Conservation (phyloP, 2,113 vertebrate genomes). For the Paramisgurnus dabryanus region DNA sequence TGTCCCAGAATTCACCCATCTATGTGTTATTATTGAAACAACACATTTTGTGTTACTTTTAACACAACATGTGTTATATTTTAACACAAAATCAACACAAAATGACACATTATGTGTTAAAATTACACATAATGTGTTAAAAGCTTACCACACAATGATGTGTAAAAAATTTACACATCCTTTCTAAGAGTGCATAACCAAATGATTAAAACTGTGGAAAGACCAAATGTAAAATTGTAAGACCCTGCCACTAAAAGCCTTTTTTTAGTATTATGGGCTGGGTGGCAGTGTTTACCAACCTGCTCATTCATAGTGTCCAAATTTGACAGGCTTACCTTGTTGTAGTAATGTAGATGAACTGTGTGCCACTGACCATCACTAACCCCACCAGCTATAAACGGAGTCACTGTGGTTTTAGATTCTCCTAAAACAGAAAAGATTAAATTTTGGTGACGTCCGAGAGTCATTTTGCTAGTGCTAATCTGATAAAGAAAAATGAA, state of each 20-base stretch:
- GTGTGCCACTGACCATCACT: conserved; percentile 87
- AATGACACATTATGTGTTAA: too few species aligned
- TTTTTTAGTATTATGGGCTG: background rate
- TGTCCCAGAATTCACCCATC: too few species aligned
- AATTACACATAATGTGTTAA: too few species aligned
- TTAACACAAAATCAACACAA: too few species aligned
- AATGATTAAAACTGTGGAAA: too few species aligned
- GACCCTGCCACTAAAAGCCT: background rate
- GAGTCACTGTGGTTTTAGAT: conserved; percentile 78
- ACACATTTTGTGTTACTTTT: too few species aligned
- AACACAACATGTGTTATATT: too few species aligned
- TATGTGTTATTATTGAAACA: too few species aligned
- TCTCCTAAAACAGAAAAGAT: conserved; percentile 71
- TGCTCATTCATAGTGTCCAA: background rate
- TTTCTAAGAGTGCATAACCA: too few species aligned
- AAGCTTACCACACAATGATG: too few species aligned
- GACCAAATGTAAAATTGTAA: background rate
- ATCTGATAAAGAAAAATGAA: too few species aligned
- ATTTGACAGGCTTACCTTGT: conserved; percentile 77
- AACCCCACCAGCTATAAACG: conserved; percentile 77
- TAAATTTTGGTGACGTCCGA: background rate
- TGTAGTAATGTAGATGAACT: conserved; percentile 85
- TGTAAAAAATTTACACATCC: too few species aligned
- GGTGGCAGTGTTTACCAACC: background rate
- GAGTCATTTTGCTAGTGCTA: background rate